phyloP scores from a whole-genome alignment of 1,140 invertebrate species.

The Temnothorax curvispinosus region DNA sequence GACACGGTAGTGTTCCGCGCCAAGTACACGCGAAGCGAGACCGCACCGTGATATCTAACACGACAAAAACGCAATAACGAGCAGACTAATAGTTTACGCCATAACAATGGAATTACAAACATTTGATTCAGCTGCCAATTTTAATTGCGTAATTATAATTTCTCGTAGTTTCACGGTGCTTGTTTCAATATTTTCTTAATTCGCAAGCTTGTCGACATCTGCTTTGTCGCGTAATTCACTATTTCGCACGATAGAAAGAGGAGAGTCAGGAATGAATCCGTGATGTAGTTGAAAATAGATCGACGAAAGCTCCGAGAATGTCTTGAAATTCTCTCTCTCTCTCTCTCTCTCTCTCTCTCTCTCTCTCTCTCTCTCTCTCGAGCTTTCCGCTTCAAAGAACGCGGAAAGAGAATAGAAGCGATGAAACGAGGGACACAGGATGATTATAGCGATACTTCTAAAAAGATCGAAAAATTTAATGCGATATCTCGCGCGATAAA shows the following conservation, averaged over 20 bases:
- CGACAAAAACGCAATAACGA: not conserved
- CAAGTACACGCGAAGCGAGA: too few species aligned
- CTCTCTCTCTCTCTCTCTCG: not conserved
- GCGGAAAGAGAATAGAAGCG: not conserved
- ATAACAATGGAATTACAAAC: not conserved
- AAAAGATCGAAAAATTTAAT: not conserved
- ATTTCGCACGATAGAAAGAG: not conserved
- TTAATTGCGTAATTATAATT: conserved; percentile 2
- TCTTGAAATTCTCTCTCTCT: not conserved
- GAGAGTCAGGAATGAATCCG: not conserved
- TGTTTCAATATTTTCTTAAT: conserved; percentile 21
- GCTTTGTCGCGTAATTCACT: not conserved
- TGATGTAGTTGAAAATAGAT: conserved; percentile 9
- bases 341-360: too few species aligned
- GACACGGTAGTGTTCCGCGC: too few species aligned
- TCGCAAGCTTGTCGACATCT: not conserved
- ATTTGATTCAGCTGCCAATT: not conserved
- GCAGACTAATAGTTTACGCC: not conserved
- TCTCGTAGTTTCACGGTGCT: not conserved
- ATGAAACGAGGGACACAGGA: not conserved
- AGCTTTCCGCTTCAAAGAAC: conserved; percentile 1
- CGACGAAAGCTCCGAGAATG: not conserved
- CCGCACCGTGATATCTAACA: not conserved
- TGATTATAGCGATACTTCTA: not conserved
- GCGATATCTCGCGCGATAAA: not conserved